Evolutionary conservation across 2,888 invertebrate species (phyloP).

Genomic region (Sphaerophoria rueppellii): DNA sequence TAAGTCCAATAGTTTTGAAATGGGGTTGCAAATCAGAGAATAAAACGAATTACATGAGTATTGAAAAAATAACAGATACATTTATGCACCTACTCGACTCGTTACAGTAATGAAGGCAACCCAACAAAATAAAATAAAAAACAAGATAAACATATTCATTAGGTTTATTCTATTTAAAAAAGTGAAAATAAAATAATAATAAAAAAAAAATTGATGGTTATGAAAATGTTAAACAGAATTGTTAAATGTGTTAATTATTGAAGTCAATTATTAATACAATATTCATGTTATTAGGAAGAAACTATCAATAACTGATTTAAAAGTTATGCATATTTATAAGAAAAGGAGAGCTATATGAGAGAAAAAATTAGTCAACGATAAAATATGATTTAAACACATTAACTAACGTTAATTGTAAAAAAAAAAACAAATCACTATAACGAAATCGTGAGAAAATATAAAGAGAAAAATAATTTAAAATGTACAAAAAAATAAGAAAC

Average conservation of each 20-base stretch:
- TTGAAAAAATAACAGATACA: too few relatives aligned
- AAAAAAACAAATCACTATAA: slow-evolving; percentile 18
- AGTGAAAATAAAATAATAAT: slow-evolving; percentile 12
- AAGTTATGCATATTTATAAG: slow-evolving; percentile 10
- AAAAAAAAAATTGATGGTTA: slow-evolving; percentile 44
- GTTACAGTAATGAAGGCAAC: too few relatives aligned
- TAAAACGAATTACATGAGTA: too few relatives aligned
- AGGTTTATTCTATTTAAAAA: too few relatives aligned
- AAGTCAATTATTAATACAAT: slow-evolving; percentile 63
- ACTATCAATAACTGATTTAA: not conserved
- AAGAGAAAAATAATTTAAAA: not conserved
- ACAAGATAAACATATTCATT: too few relatives aligned
- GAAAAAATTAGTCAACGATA: slow-evolving; percentile 60
- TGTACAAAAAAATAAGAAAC: slow-evolving; percentile 62
- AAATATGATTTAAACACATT: slow-evolving; percentile 33
- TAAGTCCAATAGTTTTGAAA: too few relatives aligned
- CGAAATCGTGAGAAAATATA: not conserved
- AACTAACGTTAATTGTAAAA: slow-evolving; percentile 39
- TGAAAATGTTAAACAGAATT: slow-evolving; percentile 25
- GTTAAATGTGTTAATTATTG: slow-evolving; percentile 68
- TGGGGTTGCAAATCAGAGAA: too few relatives aligned
- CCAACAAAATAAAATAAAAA: slow-evolving; percentile 1
- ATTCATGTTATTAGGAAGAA: slow-evolving; percentile 12
- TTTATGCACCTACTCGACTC: too few relatives aligned
- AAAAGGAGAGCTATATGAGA: slow-evolving; percentile 21